These are phyloP conservation scores for Aphodius sticticus DNA, from an alignment of 2,888 invertebrate genomes.

Conservation along the genomic window DNA sequence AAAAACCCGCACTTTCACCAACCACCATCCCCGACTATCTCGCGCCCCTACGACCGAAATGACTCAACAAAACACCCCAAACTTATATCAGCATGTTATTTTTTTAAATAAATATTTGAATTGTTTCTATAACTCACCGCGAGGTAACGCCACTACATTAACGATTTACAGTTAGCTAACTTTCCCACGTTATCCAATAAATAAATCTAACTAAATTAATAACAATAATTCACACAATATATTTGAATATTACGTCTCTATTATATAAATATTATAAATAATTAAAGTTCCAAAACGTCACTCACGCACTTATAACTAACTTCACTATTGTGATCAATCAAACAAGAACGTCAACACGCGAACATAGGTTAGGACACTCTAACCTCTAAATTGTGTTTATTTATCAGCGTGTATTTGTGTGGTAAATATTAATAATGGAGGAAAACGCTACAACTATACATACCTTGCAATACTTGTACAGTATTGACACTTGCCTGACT, in stretches of 20 bases:
- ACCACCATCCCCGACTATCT: background rate
- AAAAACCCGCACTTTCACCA: background rate
- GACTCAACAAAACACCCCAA: background rate
- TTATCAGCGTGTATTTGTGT: background rate
- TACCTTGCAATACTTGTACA: constrained; percentile 41
- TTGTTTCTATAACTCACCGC: too few relatives aligned
- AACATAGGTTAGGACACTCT: constrained; percentile 7
- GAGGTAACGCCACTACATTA: too few relatives aligned
- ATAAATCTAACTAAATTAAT: too few relatives aligned
- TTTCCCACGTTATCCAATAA: too few relatives aligned
- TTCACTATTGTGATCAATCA: too few relatives aligned
- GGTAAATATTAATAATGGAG: constrained; percentile 20
- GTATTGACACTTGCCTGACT: constrained; percentile 25
- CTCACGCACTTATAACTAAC: too few relatives aligned
- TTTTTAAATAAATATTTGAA: background rate
- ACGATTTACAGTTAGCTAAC: too few relatives aligned
- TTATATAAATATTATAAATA: too few relatives aligned
- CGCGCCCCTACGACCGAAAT: background rate
- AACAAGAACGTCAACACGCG: background rate
- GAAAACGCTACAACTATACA: constrained; percentile 33
- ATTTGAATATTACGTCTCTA: too few relatives aligned
- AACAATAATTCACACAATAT: too few relatives aligned
- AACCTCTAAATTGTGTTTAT: constrained; percentile 9
- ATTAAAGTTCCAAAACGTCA: too few relatives aligned
- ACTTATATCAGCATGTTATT: background rate